Base-by-base conservation (phyloP, 2,797 vertebrate species). In the Propithecus deckenii region DNA sequence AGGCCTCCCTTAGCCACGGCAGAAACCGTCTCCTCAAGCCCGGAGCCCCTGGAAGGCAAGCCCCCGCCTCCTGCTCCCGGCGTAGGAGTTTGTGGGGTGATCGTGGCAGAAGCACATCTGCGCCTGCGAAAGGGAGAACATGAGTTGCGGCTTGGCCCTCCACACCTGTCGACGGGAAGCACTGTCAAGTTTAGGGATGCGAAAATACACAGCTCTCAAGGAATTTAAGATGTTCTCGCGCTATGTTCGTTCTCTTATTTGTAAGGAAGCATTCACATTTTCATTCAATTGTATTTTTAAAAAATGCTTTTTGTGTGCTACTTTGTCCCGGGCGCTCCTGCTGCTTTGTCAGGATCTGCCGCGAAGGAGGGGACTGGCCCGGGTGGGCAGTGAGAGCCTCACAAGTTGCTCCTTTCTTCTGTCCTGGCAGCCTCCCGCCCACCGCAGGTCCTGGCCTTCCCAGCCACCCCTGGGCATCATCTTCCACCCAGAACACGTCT, bases 161-260 rank as follows among this genome's bases (percentile, higher is more conserved):
- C 22, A 0, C 8, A 30, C 35, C 79, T 63, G 72, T 57, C 11
- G 63, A 65, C 86, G 67, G 86, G 57, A 57, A 74, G 55, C 55
- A 38, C 71, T n/a, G 91, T 76, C 85, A 43, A 25, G 91, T 81
- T 91, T 46, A 35, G 28, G 67, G 72, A 69, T 59, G 57, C 50
- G 89, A 38, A 92, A 92, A 65, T 52, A 48, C 32, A 17, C 4
- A 0, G 94, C 91, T 95, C 94, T 97, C 76, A 6, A 96, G 95
- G 96, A 97, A 95, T 69, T 12, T 71, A 55, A 95, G 83, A 43
- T 41, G 75, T 59, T 72, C 72, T 23, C 0, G 2, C 8, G 2
- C 74, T 46, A 8, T 32, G 48, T 81, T 88, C 76, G 35, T 48
- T 59, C 69, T 61, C 71, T 32, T 72, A 83, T 87, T 94, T 94